phyloP scores from a whole-genome alignment of 2,113 vertebrate species.

The Otis tarda region DNA sequence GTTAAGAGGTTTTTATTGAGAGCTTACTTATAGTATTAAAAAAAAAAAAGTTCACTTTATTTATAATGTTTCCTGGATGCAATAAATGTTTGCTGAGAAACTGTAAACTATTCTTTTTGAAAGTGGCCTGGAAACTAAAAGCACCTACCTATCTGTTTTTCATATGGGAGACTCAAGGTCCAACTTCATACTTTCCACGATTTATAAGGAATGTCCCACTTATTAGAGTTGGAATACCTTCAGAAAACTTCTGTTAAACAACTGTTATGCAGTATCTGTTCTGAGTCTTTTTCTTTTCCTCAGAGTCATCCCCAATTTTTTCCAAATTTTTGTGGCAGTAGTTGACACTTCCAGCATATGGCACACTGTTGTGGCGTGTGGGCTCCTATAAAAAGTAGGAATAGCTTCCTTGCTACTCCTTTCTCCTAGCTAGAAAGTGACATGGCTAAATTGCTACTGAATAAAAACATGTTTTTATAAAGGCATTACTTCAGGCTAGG shows the following conservation, averaged over 20 bases:
- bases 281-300: not conserved
- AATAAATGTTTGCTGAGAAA: not conserved
- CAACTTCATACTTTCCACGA: not conserved
- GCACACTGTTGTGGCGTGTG: not conserved
- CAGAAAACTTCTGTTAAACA: not conserved
- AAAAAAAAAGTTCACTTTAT: not conserved
- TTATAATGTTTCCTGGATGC: not conserved
- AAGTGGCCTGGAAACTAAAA: not conserved
- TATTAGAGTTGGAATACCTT: not conserved
- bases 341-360: not conserved
- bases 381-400: not conserved
- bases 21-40: not conserved
- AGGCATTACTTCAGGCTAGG: not conserved
- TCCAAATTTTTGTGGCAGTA: not conserved
- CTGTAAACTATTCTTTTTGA: not conserved
- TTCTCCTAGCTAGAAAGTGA: not conserved
- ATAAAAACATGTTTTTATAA: not conserved
- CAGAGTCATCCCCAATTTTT: not conserved
- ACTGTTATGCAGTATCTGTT: not conserved
- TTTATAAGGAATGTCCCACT: not conserved
- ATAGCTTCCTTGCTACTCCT: not conserved
- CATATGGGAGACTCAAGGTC: not conserved
- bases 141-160: not conserved
- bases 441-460: not conserved
- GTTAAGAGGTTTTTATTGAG: not conserved